Conservation (phyloP, 2,797 vertebrate species). For the Tolypeutes matacus region DNA sequence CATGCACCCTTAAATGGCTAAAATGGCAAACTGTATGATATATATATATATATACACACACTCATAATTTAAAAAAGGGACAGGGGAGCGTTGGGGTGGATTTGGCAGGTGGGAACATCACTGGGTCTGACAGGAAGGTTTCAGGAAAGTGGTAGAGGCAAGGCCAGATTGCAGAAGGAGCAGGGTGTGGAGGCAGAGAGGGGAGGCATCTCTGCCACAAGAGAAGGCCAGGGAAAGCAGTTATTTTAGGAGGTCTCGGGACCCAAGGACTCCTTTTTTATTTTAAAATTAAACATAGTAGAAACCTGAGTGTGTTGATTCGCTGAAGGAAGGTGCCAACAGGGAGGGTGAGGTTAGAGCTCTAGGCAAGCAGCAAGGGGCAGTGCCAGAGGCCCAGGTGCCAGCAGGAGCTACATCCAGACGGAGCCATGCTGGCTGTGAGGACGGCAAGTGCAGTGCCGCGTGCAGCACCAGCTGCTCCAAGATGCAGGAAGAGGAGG, state of each 20-base stretch:
- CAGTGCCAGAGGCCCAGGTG: background rate
- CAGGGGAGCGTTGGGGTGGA: background rate
- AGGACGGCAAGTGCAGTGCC: background rate
- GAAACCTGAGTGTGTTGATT: slow-evolving; percentile 51
- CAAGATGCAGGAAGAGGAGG: slow-evolving; percentile 18
- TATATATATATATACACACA: no score
- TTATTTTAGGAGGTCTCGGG: slow-evolving; percentile 25
- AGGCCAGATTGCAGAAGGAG: background rate
- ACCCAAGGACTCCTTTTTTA: slow-evolving; percentile 35
- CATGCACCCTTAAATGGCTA: no score
- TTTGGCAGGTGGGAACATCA: slow-evolving; percentile 37
- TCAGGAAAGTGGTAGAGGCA: slow-evolving; percentile 16
- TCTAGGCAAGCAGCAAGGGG: background rate
- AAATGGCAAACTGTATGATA: no score
- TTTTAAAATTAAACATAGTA: slow-evolving; percentile 67
- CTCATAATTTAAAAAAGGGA: background rate
- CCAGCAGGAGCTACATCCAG: slow-evolving; percentile 4
- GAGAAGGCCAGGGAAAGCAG: slow-evolving; percentile 1
- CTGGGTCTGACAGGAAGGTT: background rate
- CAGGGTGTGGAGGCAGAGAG: background rate
- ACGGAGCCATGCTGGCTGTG: background rate
- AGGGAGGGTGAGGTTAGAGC: slow-evolving; percentile 14
- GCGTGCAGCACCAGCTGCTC: background rate
- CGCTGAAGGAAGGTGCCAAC: background rate
- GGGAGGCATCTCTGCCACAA: background rate